Percentiles rank a stretch among this genome's conserved stretches.
Evolutionary conservation across 2,888 invertebrate genomes (phyloP).

Genomic region (Blera fallax): DNA sequence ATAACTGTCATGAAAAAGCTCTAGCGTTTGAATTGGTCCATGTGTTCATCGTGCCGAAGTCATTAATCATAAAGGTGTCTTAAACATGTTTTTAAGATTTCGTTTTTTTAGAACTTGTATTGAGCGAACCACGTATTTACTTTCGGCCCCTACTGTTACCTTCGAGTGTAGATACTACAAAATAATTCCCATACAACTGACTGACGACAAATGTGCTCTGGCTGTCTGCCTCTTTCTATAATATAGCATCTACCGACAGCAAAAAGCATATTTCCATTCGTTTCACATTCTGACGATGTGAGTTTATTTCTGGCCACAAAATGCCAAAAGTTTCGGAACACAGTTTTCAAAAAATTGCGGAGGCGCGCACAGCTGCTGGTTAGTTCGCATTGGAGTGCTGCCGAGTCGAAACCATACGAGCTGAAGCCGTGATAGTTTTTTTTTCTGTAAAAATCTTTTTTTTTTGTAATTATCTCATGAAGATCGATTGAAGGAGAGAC

Average conservation of each 20-base stretch:
- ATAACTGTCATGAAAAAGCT: too few species aligned
- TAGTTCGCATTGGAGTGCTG: slow-evolving; percentile 70
- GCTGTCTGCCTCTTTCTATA: slow-evolving; percentile 37
- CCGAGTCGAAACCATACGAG: slow-evolving; percentile 54
- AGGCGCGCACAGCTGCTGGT: slow-evolving; percentile 71
- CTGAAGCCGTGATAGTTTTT: slow-evolving; percentile 26
- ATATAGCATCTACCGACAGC: slow-evolving; percentile 35
- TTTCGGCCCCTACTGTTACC: slow-evolving; percentile 11
- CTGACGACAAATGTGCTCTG: slow-evolving; percentile 46
- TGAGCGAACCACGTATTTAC: too few species aligned
- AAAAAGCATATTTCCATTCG: slow-evolving; percentile 69
- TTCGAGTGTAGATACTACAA: background rate
- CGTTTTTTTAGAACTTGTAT: too few species aligned
- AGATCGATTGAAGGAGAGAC: slow-evolving; percentile 44
- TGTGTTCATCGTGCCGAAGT: too few species aligned
- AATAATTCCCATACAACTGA: slow-evolving; percentile 12
- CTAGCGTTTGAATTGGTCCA: too few species aligned
- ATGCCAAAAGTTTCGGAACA: slow-evolving; percentile 62
- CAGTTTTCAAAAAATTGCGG: slow-evolving; percentile 65
- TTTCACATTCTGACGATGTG: slow-evolving; percentile 66
- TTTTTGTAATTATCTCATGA: slow-evolving; percentile 13
- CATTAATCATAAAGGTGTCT: too few species aligned
- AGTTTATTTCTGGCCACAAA: slow-evolving; percentile 69
- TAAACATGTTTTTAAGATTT: too few species aligned
- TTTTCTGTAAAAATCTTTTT: background rate